Percentiles rank a stretch among this genome's conserved stretches.
These are phyloP conservation scores for Sebastes matsubarae DNA, from an alignment of 2,797 vertebrate genomes.

Conservation along the genomic window DNA sequence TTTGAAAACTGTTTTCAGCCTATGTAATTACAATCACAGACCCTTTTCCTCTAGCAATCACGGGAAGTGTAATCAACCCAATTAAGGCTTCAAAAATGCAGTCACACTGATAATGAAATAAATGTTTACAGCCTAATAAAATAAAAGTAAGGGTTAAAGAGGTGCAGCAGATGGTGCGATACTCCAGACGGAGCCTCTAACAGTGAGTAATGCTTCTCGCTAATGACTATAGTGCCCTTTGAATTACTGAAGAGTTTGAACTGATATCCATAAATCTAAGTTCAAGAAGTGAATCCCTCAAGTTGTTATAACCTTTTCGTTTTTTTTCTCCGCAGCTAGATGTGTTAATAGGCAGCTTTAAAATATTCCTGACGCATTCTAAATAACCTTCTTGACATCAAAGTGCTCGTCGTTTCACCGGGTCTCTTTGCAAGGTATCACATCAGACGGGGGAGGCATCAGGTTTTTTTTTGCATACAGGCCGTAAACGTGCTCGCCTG, in stretches of 20 bases:
- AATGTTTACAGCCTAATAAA: constrained; percentile 59
- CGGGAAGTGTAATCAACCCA: constrained; percentile 32
- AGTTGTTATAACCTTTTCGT: constrained; percentile 23
- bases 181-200: constrained; percentile 44
- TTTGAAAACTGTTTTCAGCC: constrained; percentile 30
- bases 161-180: constrained; percentile 45
- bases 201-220: constrained; percentile 12
- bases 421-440: constrained; percentile 62
- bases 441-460: constrained; percentile 62
- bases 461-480: constrained; percentile 39
- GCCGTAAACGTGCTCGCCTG: constrained; percentile 50
- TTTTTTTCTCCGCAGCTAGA: constrained; percentile 12
- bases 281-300: constrained; percentile 19
- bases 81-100: constrained; percentile 44
- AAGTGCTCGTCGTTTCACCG: constrained; percentile 58
- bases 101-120: constrained; percentile 42
- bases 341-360: constrained; percentile 52
- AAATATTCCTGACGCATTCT: constrained; percentile 72
- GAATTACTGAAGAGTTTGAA: constrained; percentile 46
- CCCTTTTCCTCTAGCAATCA: constrained; percentile 22
- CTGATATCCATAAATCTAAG: constrained; percentile 46
- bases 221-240: constrained; percentile 43
- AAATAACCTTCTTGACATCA: constrained; percentile 73
- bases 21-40: constrained; percentile 52
- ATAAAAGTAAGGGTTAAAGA: constrained; percentile 42